Conservation (phyloP, 2,113 vertebrate species). For the Lepidothrix coronata region DNA sequence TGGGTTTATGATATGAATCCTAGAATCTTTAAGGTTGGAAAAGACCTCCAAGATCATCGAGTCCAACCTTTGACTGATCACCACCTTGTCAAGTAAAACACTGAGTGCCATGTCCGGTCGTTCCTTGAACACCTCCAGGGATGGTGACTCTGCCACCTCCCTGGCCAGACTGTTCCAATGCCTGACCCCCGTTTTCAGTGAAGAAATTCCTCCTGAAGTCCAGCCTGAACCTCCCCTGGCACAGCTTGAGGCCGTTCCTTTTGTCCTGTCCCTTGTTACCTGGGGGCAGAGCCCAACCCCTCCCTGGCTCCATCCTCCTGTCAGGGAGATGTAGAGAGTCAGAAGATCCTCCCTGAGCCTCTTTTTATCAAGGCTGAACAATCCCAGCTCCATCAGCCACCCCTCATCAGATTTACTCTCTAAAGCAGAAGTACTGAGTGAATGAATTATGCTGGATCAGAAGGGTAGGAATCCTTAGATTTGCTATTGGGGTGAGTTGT, state of each 20-base stretch:
- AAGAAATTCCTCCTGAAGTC: background rate
- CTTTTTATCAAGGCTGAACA: background rate
- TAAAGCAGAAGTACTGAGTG: background rate
- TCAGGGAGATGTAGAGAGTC: background rate
- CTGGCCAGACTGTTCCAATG: background rate
- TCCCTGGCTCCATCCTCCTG: background rate
- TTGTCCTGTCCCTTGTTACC: background rate
- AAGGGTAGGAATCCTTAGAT: background rate
- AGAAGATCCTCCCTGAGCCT: background rate
- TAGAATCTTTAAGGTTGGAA: background rate
- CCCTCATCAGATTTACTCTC: background rate
- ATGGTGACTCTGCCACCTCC: background rate
- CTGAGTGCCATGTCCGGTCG: accelerated
- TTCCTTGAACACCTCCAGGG: background rate
- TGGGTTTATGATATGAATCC: accelerated
- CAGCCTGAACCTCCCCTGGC: background rate
- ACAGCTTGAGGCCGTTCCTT: background rate
- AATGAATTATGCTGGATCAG: background rate
- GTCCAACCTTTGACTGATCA: background rate
- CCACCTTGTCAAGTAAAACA: background rate
- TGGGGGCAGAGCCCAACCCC: background rate
- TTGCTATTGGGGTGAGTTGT: background rate
- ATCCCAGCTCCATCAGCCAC: background rate
- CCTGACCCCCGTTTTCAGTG: background rate
- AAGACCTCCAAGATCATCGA: background rate